Evolutionary conservation across 2,888 invertebrate genomes (phyloP), one percentile per base, ranked within the genome.

Genomic region (Orchesellides sinensis): DNA sequence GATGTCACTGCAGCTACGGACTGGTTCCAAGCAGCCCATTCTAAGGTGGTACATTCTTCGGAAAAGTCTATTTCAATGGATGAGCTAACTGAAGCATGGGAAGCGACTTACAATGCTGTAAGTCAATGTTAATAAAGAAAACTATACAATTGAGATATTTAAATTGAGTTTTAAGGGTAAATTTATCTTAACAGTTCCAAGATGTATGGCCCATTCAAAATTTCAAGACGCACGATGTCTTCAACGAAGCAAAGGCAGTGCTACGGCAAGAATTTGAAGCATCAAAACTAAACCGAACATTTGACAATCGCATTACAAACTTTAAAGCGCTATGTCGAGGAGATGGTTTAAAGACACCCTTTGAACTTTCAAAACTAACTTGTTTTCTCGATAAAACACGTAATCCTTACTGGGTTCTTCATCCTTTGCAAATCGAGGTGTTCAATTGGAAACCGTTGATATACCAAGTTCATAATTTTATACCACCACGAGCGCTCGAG

Each of bases 301-400:
- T 21, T 21, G 68, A 74, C 10, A 35, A 83, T 49, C 23, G 49
- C 0, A 14, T 47, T 14, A 17, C 45, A 10, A 79, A 73, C 40
- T 83, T 56, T 21, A 78, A 63, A 59, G 75, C 83, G 2, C 40
- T 83, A 12, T 83, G 83, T 19, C 35, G 83, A 45, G 83, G 83
- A 2, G 83, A 83, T 6, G 14, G 54, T 2, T 32, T 78, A n/a
- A 23, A 25, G n/a, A 23, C 49, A 12, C 23, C 47, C 8, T 4
- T 25, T 12, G 65, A 74, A 19, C 2, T 52, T 12, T 2, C 47
- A 0, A 14, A 52, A n/a, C 17, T 82, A 14, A 10, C n/a, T 14
- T 82, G 82, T 35, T 70, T 63, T 19, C 1, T 40, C 3, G 82
- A 82, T 17, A 68, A 17, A 2, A 63, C 27, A 1, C 19, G 27